phyloP scores from a whole-genome alignment of 2,888 invertebrate species.

The Tanytarsus gracilentus region DNA sequence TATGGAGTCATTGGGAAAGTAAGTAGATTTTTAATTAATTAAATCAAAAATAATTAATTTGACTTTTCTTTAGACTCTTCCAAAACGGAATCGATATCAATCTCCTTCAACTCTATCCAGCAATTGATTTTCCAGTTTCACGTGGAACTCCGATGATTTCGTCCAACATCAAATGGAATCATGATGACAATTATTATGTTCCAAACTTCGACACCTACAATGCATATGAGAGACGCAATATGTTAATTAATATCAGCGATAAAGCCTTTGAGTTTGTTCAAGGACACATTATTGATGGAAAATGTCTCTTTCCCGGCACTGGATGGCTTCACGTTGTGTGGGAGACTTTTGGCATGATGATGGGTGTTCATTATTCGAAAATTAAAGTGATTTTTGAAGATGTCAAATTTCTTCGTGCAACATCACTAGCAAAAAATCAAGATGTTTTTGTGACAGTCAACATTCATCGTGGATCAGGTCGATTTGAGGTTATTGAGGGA shows the following conservation, averaged over 20 bases:
- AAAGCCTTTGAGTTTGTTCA: constrained; percentile 62
- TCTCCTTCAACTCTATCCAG: constrained; percentile 54
- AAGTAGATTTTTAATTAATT: constrained; percentile 38
- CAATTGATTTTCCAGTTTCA: constrained; percentile 65
- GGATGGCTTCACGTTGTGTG: constrained; percentile 42
- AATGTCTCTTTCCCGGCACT: constrained; percentile 57
- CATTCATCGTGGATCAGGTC: constrained; percentile 52
- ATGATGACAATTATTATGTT: too few relatives aligned
- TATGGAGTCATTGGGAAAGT: constrained; percentile 44
- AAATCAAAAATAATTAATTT: constrained; percentile 36
- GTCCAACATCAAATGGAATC: too few relatives aligned
- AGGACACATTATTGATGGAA: constrained; percentile 75
- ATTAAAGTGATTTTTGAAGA: constrained; percentile 36
- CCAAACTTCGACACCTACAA: constrained; percentile 58
- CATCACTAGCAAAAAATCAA: constrained; percentile 46
- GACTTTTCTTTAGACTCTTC: constrained; percentile 40
- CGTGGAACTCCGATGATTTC: too few relatives aligned
- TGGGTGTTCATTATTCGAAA: constrained; percentile 42
- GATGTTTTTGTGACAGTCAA: constrained; percentile 35
- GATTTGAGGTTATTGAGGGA: constrained; percentile 58
- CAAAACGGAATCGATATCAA: constrained; percentile 6
- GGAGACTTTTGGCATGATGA: constrained; percentile 42
- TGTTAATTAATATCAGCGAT: constrained; percentile 52
- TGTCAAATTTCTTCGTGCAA: constrained; percentile 51
- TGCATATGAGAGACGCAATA: constrained; percentile 55